phyloP scores from a whole-genome alignment of 2,113 vertebrate species.

The pig (Sus scrofa) region DNA sequence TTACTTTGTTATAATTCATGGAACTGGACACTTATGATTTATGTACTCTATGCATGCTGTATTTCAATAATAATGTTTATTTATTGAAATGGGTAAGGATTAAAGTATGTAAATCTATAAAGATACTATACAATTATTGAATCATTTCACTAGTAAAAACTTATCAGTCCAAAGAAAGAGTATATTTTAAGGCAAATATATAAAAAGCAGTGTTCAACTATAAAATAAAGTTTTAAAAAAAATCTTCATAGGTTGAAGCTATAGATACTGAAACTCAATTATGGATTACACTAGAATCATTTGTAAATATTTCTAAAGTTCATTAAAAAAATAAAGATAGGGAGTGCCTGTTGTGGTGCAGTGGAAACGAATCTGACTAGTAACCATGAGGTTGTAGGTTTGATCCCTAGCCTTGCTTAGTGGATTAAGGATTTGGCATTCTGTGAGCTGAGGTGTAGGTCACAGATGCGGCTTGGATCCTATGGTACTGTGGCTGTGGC shows the following conservation, averaged over 20 bases:
- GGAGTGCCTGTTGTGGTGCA: no score
- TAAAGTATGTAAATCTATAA: neutral
- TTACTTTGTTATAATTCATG: neutral
- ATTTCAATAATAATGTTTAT: slow-evolving; percentile 6
- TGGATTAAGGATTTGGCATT: no score
- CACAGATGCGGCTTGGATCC: no score
- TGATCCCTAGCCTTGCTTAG: no score
- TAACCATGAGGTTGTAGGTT: no score
- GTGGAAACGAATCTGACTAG: no score
- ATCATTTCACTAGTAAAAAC: neutral
- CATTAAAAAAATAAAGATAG: neutral
- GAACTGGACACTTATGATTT: neutral
- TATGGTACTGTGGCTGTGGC: no score
- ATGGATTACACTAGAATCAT: neutral
- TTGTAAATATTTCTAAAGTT: slow-evolving; percentile 39
- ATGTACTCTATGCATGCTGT: neutral
- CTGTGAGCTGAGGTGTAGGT: no score
- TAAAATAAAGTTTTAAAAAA: slow-evolving; percentile 37
- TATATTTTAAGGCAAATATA: slow-evolving; percentile 45
- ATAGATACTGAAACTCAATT: neutral
- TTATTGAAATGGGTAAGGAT: neutral
- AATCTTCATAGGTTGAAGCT: neutral
- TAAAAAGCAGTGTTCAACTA: slow-evolving; percentile 12
- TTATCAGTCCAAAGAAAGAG: neutral
- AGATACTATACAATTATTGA: neutral